Evolutionary conservation across 2,113 vertebrate species (phyloP), one percentile per base, ranked within the genome.

Genomic region (Mola mola): DNA sequence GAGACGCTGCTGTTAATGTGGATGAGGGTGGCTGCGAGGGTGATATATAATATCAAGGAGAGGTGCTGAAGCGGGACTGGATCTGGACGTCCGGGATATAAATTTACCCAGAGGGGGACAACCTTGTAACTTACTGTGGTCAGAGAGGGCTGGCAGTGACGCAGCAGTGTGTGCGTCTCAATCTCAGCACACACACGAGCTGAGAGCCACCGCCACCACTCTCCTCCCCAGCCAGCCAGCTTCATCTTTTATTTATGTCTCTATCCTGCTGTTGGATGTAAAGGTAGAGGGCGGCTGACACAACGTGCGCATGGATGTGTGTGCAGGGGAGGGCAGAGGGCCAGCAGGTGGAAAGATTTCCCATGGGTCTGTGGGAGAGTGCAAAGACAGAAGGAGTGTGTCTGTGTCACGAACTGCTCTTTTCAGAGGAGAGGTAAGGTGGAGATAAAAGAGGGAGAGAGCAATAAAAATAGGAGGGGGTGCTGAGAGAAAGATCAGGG

Each of bases 241-340:
- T 74, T 87, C 70, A 86, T 90, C 50, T 86, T 87, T 89, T 91
- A 91, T 91, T 85, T 55, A 90, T 87, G 38, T 28, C 60, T 50
- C 50, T 22, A 51, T 81, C 55, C 72, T 70, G 67, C 59, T 66
- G 64, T 46, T 50, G 21, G 78, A 81, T 79, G 81, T 43, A 7
- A 77, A 56, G 50, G 41, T 26, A 50, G 11, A 60, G 51, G 67
- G 52, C 38, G 3, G 29, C 36, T 40, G 51, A 57, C 52, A 44
- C 17, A 1, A 26, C 19, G 62, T 40, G 37, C n/a, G 36, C 3
- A 6, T n/a, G 49, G 33, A 2, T 9, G 26, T 9, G 15, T 7
- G 15, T 3, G 33, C 6, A 12, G 41, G 29, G 50, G 15, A 6
- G 25, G 15, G 34, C 6, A 12, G 21, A 19, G 46, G 21, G 38